These are phyloP conservation scores for Equus przewalskii DNA, from an alignment of 2,113 vertebrate species.

Conservation along the genomic window DNA sequence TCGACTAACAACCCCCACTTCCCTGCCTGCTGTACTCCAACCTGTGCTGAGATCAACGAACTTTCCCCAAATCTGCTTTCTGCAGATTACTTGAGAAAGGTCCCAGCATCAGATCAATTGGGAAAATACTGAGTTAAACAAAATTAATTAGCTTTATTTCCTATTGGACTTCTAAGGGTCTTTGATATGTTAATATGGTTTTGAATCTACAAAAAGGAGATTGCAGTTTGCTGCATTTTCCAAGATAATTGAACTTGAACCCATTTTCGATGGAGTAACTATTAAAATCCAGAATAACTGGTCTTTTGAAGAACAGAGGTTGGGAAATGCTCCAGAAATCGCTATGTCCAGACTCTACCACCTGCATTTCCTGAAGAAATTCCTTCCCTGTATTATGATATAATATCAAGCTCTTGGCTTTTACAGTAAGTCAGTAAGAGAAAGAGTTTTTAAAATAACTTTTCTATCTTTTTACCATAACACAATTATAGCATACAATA, in stretches of 20 bases:
- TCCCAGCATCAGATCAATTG: not conserved
- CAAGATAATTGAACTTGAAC: slow-evolving; percentile 16
- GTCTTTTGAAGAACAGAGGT: slow-evolving; percentile 22
- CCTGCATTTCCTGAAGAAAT: slow-evolving; percentile 51
- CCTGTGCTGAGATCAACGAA: not conserved
- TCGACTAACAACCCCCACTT: not conserved
- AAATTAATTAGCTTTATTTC: slow-evolving; percentile 51
- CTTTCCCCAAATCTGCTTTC: not conserved
- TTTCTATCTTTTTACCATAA: slow-evolving; percentile 22
- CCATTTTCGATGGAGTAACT: not conserved
- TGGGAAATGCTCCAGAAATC: slow-evolving; percentile 45
- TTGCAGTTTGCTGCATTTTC: not conserved
- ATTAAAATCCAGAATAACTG: slow-evolving; percentile 34
- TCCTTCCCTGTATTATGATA: not conserved
- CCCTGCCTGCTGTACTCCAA: not conserved
- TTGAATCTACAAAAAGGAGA: slow-evolving; percentile 26
- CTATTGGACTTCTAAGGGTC: not conserved
- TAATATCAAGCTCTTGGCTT: not conserved
- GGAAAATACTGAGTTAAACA: not conserved
- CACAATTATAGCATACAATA: not conserved
- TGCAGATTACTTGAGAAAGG: not conserved
- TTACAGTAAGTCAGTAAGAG: not conserved
- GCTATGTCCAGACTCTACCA: not conserved
- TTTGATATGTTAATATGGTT: slow-evolving; percentile 37
- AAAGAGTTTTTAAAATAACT: slow-evolving; percentile 11